Evolutionary conservation across 1,140 invertebrate species (phyloP), one percentile per base, ranked within the genome.

Genomic region (Melanaphis sacchari): DNA sequence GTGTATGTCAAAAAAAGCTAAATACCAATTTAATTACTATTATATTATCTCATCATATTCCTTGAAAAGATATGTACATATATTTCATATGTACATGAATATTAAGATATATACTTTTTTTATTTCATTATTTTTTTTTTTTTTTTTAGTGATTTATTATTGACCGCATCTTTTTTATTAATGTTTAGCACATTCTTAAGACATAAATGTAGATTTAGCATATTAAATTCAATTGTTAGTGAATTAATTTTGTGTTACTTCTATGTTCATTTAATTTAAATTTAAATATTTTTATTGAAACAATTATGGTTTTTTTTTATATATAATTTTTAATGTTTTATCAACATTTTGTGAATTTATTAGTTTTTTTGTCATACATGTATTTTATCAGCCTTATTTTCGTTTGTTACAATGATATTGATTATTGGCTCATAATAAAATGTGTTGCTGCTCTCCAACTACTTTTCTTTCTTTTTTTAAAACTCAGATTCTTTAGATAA

Each of bases 381-480:
- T 84, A 82, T 92, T 93, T 93, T 82, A 92, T 49, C 91, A 6
- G 43, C 22, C 43, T 46, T 82, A 81, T 91, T 91, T 41, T 92
- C 43, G 31, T 92, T 49, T 54, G 81, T 85, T 93, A 93, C 46
- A 93, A 93, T 41, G 36, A 82, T 93, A 49, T 81, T 92, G 59
- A 93, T 84, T 93, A 93, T 93, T 93, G 91, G 76, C 46, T 93
- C 91, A 93, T 84, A 93, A 52, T 93, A 92, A 93, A 84, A 85
- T 49, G 81, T 93, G 76, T 84, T 84, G 91, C 91, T 93, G 91
- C 91, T 81, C 91, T 93, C 91, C 90, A 82, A 41, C 1, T 66
- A 21, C 2, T 36, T n/a, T 46, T 46, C 46, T 87, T n/a, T n/a
- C 18, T 87, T 46, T n/a, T 38, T 76, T 76, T 31, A n/a, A 76